These are phyloP conservation scores for Anas platyrhynchos DNA, from an alignment of 2,113 vertebrate genomes.

Conservation along the genomic window DNA sequence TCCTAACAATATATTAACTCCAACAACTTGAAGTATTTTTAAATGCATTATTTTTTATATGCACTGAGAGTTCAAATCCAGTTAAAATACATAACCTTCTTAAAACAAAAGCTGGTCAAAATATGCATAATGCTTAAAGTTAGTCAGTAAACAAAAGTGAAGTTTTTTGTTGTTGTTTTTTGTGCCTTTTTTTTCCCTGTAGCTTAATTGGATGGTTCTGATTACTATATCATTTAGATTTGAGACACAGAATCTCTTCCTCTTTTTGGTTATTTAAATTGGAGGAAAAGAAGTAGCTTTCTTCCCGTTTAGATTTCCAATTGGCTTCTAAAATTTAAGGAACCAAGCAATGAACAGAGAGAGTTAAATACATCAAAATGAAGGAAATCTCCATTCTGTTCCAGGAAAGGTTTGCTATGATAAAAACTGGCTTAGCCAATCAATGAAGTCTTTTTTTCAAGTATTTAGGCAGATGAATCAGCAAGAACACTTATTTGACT, in stretches of 20 bases:
- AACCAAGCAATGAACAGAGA: background rate
- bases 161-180: background rate
- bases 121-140: background rate
- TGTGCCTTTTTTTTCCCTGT: background rate
- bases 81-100: background rate
- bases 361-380: background rate
- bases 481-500: background rate
- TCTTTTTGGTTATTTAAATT: background rate
- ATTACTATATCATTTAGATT: background rate
- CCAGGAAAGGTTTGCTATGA: background rate
- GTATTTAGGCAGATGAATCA: background rate
- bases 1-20: background rate
- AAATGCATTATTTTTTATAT: background rate
- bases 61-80: background rate
- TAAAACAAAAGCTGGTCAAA: background rate
- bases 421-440: background rate
- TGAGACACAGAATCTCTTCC: background rate
- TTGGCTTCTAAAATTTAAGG: background rate
- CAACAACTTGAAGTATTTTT: background rate
- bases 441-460: background rate
- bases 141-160: background rate
- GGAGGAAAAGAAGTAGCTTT: background rate
- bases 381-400: background rate
- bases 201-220: background rate
- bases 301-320: background rate